A percentile compares a stretch with the other conserved stretches of the same genome.
phyloP scores from a whole-genome alignment of 2,888 invertebrate genomes.

The Rhopalosiphum nymphaeae region DNA sequence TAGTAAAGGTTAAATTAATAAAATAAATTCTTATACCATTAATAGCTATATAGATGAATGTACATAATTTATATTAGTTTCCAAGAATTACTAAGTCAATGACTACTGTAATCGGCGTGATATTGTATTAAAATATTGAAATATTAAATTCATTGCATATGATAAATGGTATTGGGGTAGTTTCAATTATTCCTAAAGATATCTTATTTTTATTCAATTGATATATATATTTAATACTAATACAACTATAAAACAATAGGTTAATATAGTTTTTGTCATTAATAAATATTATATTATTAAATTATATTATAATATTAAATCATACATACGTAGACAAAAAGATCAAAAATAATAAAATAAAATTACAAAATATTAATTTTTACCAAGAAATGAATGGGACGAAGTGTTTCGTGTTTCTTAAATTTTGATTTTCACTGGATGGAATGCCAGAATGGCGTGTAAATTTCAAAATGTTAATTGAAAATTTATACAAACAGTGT shows the following conservation, averaged over 20 bases:
- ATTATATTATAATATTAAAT: neutral
- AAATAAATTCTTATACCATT: neutral
- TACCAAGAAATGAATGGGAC: too few species aligned
- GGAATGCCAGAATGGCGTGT: rapidly evolving
- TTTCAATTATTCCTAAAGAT: neutral
- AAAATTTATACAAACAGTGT: neutral
- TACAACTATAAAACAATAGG: neutral
- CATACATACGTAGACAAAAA: too few species aligned
- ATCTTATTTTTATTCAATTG: neutral
- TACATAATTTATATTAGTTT: neutral
- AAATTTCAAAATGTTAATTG: neutral
- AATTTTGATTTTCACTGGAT: neutral
- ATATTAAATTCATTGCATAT: neutral
- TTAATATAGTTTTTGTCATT: neutral
- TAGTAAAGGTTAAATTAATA: neutral
- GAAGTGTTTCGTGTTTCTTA: too few species aligned
- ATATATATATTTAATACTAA: neutral
- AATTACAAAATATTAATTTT: too few species aligned
- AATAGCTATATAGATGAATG: neutral
- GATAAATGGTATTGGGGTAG: neutral
- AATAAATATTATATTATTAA: neutral
- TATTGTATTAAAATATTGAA: neutral
- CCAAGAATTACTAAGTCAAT: neutral
- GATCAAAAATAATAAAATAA: too few species aligned
- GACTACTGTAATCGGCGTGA: neutral